Percentiles rank a stretch among this genome's conserved stretches.
phyloP scores from a whole-genome alignment of 2,888 invertebrate genomes.

The Glyphotaelius pellucidus region DNA sequence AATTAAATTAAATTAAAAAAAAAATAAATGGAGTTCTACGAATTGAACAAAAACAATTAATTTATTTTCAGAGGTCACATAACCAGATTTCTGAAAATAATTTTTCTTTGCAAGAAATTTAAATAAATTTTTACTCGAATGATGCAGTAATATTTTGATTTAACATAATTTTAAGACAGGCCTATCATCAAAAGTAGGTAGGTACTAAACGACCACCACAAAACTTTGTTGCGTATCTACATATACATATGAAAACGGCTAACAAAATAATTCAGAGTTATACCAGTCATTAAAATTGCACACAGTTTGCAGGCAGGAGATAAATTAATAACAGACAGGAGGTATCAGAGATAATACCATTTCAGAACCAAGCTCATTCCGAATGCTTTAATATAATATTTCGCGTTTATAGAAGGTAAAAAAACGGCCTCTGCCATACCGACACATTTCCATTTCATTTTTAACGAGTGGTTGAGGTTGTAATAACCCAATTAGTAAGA shows the following conservation, averaged over 20 bases:
- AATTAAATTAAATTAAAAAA: too few species aligned
- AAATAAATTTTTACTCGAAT: too few species aligned
- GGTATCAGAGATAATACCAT: neutral
- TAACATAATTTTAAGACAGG: too few species aligned
- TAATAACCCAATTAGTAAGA: slow-evolving; percentile 60
- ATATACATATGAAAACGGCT: neutral
- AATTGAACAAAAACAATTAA: too few species aligned
- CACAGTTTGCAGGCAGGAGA: neutral
- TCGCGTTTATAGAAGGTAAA: slow-evolving; percentile 18
- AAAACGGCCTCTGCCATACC: slow-evolving; percentile 28
- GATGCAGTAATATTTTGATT: too few species aligned
- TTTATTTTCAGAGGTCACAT: too few species aligned
- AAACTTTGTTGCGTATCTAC: neutral
- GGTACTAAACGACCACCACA: neutral
- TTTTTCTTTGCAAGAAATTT: too few species aligned
- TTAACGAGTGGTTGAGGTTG: slow-evolving; percentile 47
- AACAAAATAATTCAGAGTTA: neutral
- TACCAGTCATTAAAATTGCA: neutral
- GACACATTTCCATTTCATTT: slow-evolving; percentile 38
- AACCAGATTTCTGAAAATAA: too few species aligned
- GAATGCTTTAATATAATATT: slow-evolving; percentile 19
- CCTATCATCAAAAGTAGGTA: neutral
- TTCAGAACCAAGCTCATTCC: slow-evolving; percentile 15
- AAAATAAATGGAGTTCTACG: too few species aligned
- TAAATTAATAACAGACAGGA: neutral